phyloP scores from a whole-genome alignment of 2,888 invertebrate species.

The Baronia brevicornis region DNA sequence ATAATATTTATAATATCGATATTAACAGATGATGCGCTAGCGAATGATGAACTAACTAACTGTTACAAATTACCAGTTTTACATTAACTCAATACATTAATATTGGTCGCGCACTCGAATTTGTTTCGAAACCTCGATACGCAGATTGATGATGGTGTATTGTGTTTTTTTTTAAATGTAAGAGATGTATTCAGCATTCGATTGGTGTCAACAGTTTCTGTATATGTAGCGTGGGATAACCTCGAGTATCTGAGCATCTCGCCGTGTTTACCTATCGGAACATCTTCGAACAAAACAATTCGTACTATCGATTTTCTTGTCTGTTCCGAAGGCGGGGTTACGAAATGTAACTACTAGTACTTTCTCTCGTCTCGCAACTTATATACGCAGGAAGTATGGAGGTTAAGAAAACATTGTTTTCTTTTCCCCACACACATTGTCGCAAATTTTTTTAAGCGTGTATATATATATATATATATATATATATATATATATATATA shows the following conservation, averaged over 20 bases:
- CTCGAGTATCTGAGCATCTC: conserved; percentile 9
- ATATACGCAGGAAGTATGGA: conserved; percentile 54
- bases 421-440: conserved; percentile 8
- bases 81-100: conserved; percentile 16
- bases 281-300: conserved; percentile 18
- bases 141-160: conserved; percentile 17
- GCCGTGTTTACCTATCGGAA: conserved; percentile 10
- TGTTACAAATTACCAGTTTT: conserved; percentile 16
- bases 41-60: conserved; percentile 9
- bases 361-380: conserved; percentile 62
- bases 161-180: conserved; percentile 14
- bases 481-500: no score
- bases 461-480: no score
- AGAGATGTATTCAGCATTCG: conserved; percentile 9
- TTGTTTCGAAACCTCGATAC: conserved; percentile 17
- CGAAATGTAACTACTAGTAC: conserved; percentile 53
- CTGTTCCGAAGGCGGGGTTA: conserved; percentile 50
- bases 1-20: background rate
- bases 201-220: conserved; percentile 15
- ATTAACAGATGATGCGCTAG: background rate
- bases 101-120: conserved; percentile 13
- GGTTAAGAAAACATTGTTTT: conserved; percentile 66
- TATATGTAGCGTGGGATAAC: conserved; percentile 10
- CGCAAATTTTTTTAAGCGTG: conserved; percentile 17
- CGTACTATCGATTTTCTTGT: conserved; percentile 37